These are phyloP conservation scores for Cebus imitator DNA, from an alignment of 2,113 vertebrate species.

Conservation along the genomic window DNA sequence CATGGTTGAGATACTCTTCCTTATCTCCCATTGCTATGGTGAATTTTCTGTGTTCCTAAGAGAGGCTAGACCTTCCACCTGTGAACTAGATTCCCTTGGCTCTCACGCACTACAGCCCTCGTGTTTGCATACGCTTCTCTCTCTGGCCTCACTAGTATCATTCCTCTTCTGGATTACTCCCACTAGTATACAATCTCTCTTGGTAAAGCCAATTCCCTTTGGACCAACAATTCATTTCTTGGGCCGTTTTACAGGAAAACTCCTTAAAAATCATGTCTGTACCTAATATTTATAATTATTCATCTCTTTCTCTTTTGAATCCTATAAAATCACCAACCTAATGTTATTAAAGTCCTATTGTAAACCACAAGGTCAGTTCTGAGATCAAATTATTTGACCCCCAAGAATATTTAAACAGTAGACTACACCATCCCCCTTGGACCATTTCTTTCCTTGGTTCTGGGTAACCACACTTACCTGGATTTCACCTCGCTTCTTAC, in stretches of 20 bases:
- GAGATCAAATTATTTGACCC: background rate
- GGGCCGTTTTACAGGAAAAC: background rate
- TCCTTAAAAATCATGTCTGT: background rate
- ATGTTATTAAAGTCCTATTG: background rate
- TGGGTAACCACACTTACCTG: background rate
- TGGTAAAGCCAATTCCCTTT: background rate
- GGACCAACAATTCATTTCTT: background rate
- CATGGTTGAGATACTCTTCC: rapidly evolving
- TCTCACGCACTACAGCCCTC: background rate
- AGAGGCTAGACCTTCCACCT: background rate
- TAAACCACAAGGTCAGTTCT: background rate
- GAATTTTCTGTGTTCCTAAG: background rate
- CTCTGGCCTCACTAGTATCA: rapidly evolving
- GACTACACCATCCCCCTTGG: rapidly evolving
- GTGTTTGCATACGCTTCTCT: background rate
- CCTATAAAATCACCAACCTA: background rate
- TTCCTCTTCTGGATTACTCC: background rate
- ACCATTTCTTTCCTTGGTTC: background rate
- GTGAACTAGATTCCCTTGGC: background rate
- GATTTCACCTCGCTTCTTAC: background rate
- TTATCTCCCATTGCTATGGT: background rate
- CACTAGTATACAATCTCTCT: background rate
- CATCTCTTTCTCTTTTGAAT: background rate
- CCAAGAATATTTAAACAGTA: background rate
- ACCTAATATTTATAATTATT: background rate